Conservation (phyloP, 2,113 vertebrate species). For the Gasterosteus nipponicus region DNA sequence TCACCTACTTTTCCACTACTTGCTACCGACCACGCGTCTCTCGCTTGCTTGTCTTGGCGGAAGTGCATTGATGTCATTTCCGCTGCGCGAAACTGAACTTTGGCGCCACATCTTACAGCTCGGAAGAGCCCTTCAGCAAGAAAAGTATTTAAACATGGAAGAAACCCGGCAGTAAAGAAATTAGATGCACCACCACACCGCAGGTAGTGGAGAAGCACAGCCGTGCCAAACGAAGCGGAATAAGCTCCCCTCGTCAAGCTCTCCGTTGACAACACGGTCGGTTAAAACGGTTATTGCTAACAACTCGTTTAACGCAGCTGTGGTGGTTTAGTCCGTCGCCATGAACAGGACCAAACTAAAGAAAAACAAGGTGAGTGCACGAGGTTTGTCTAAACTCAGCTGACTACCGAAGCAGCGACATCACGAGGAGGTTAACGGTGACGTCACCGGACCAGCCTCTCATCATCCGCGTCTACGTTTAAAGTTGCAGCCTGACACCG, state of each 20-base stretch:
- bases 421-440: not conserved
- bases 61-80: constrained; percentile 41
- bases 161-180: rapidly evolving
- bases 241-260: too few relatives aligned
- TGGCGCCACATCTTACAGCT: constrained; percentile 34
- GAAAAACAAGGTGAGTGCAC: constrained; percentile 55
- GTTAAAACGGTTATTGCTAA: too few relatives aligned
- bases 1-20: not conserved
- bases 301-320: not conserved
- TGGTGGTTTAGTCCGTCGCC: not conserved
- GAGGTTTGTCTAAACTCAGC: not conserved
- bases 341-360: constrained; percentile 66
- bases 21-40: not conserved
- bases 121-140: rapidly evolving
- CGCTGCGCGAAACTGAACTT: constrained; percentile 61
- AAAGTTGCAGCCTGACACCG: not conserved
- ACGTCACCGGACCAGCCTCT: not conserved
- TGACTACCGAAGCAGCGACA: not conserved
- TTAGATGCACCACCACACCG: rapidly evolving
- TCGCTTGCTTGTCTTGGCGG: not conserved
- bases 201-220: not conserved
- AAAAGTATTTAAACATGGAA: rapidly evolving
- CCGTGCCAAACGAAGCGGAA: not conserved
- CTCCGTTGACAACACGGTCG: too few relatives aligned
- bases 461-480: not conserved